Evolutionary conservation across 2,113 vertebrate genomes (phyloP), one percentile per base, ranked within the genome.

Genomic region (Salvelinus alpinus): DNA sequence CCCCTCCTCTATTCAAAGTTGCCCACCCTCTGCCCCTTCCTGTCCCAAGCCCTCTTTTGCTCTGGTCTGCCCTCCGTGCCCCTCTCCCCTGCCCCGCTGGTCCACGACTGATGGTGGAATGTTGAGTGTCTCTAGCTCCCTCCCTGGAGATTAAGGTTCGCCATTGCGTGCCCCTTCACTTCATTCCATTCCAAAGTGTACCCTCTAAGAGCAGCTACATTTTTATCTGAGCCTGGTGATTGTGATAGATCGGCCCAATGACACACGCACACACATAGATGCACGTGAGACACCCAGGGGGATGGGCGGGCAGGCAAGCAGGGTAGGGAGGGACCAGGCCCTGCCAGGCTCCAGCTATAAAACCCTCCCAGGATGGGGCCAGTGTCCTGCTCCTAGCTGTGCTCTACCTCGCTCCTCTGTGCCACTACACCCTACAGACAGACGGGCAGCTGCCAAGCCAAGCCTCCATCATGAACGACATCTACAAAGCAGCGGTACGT

Each of bases 401-500:
- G 87, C 88, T 72, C 72, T 62, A 78, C 82, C 81, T 84, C 80
- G 62, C 81, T 73, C 80, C 78, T 87, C 82, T 81, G 88, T 84
- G 86, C 78, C 89, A 86, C 87, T 80, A 90, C 87, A 60, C 73
- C 71, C 72, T 31, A 72, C 73, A 75, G 78, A 88, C 86, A 79
- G 84, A 88, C 87, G 79, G 85, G 88, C 79, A 87, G 84, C 84
- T 76, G 84, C 82, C 83, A 24, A 77, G 70, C 80, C 83, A 69
- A 88, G 79, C 82, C 74, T 78, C 78, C 86, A 85, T 78, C 84
- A 92, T 92, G 91, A 92, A 92, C 86, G 91, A 92, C 86, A 92
- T 92, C 90, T 92, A 92, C 88, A 92, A 92, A 84, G 91, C 91
- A 84, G 91, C 91, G 91, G 91, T 92, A 92, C 20, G 90, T 86